phyloP scores from a whole-genome alignment of 2,888 invertebrate genomes.

The Pyrrhia umbra region DNA sequence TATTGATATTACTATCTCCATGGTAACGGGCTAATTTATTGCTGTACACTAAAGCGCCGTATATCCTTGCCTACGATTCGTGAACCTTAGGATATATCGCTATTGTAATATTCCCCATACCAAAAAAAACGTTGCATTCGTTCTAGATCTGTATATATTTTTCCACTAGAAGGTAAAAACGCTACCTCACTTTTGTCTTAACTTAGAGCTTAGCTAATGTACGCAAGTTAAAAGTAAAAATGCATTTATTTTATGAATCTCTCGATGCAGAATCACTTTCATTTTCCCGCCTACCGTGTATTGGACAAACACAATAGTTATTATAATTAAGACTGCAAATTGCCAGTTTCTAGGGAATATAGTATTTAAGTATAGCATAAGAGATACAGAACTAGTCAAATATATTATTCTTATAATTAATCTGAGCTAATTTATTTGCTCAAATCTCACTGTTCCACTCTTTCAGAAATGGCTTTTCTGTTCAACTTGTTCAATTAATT shows the following conservation, averaged over 20 bases:
- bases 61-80: constrained; percentile 64
- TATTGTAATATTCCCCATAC: constrained; percentile 75
- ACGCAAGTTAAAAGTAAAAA: constrained; percentile 61
- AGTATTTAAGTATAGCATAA: constrained; percentile 80
- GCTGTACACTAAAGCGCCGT: constrained; percentile 56
- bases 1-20: constrained; percentile 70
- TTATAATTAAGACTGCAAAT: constrained; percentile 84
- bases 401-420: constrained; percentile 76
- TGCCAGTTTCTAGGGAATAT: constrained; percentile 86
- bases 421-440: constrained; percentile 82
- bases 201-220: constrained; percentile 86
- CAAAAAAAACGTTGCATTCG: constrained; percentile 81
- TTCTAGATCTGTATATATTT: constrained; percentile 87
- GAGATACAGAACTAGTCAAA: constrained; percentile 87
- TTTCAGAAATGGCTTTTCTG: constrained; percentile 61
- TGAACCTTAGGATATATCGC: constrained; percentile 66
- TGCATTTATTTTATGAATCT: constrained; percentile 62
- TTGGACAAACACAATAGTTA: constrained; percentile 69
- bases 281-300: constrained; percentile 60
- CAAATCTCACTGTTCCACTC: constrained; percentile 67
- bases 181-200: constrained; percentile 89
- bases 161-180: constrained; percentile 88
- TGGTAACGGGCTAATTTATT: constrained; percentile 73
- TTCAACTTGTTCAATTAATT: constrained; percentile 34
- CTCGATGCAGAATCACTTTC: constrained; percentile 50